Percentiles rank a stretch among this genome's conserved stretches.
Conservation (phyloP, 2,113 vertebrate species). For the Chloropsis cyanopogon region DNA sequence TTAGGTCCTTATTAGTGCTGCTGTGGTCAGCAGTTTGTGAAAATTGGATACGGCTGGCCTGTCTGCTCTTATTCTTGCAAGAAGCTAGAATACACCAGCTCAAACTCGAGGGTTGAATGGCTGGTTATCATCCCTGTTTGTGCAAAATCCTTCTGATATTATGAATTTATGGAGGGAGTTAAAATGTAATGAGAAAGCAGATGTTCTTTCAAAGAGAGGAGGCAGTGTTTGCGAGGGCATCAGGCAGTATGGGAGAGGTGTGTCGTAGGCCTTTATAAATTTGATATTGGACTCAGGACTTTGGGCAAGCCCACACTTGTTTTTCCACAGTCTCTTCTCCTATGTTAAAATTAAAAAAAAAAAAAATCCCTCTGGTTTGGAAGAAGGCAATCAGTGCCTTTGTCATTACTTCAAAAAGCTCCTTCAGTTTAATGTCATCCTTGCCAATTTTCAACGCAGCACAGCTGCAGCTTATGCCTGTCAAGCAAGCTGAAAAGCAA, state of each 20-base stretch:
- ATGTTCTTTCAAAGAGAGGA: background rate
- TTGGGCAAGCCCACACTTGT: background rate
- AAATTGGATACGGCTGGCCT: background rate
- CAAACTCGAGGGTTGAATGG: background rate
- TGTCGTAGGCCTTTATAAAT: background rate
- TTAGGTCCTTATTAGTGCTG: slow-evolving; percentile 37
- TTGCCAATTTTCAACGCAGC: slow-evolving; percentile 65
- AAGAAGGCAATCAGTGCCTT: slow-evolving; percentile 70
- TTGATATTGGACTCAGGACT: background rate
- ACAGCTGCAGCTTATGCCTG: slow-evolving; percentile 71
- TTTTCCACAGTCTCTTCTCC: background rate
- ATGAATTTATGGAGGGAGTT: background rate
- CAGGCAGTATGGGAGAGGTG: background rate
- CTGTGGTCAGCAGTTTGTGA: slow-evolving; percentile 63
- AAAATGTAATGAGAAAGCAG: background rate
- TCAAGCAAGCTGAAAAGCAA: slow-evolving; percentile 46
- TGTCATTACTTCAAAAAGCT: slow-evolving; percentile 67
- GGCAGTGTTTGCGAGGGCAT: background rate
- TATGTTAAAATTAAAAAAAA: background rate
- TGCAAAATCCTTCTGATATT: background rate
- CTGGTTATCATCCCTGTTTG: background rate
- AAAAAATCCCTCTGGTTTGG: background rate
- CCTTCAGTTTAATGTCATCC: slow-evolving; percentile 58
- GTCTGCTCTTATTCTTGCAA: slow-evolving; percentile 23
- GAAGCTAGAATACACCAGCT: slow-evolving; percentile 17